Evolutionary conservation across 2,888 invertebrate species (phyloP).

Genomic region (Amblyjoppa fuscipennis): DNA sequence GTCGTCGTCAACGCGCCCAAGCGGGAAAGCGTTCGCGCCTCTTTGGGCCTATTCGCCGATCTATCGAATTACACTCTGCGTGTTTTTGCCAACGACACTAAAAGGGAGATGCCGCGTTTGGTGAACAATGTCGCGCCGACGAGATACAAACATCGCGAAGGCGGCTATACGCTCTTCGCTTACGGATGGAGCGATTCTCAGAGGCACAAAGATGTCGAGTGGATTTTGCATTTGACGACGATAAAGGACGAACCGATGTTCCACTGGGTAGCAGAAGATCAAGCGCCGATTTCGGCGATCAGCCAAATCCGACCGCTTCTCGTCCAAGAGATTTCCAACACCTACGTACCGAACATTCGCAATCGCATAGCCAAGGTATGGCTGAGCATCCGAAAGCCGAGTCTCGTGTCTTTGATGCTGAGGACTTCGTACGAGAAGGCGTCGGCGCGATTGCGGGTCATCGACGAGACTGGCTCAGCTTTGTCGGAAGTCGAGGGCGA

Average conservation of each 20-base stretch:
- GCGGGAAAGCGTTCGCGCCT: slow-evolving; percentile 53
- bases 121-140: slow-evolving; percentile 70
- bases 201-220: slow-evolving; percentile 69
- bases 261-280: slow-evolving; percentile 43
- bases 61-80: slow-evolving; percentile 71
- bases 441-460: slow-evolving; percentile 66
- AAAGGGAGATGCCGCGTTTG: slow-evolving; percentile 69
- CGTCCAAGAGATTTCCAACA: slow-evolving; percentile 68
- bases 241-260: slow-evolving; percentile 73
- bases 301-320: slow-evolving; percentile 53
- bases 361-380: slow-evolving; percentile 71
- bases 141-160: slow-evolving; percentile 60
- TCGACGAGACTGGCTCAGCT: slow-evolving; percentile 27
- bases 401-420: slow-evolving; percentile 71
- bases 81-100: slow-evolving; percentile 75
- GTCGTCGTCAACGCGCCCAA: slow-evolving; percentile 65
- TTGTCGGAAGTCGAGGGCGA: slow-evolving; percentile 68
- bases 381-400: slow-evolving; percentile 33
- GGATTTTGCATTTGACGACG: slow-evolving; percentile 74
- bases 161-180: slow-evolving; percentile 76
- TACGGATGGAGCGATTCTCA: slow-evolving; percentile 73
- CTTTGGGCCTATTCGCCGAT: slow-evolving; percentile 70
- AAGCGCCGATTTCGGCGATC: slow-evolving; percentile 9
- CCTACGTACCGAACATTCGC: slow-evolving; percentile 73
- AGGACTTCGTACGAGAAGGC: slow-evolving; percentile 69